These are phyloP conservation scores for Amphipyra tragopoginis DNA, from an alignment of 2,888 invertebrate species.

Conservation along the genomic window DNA sequence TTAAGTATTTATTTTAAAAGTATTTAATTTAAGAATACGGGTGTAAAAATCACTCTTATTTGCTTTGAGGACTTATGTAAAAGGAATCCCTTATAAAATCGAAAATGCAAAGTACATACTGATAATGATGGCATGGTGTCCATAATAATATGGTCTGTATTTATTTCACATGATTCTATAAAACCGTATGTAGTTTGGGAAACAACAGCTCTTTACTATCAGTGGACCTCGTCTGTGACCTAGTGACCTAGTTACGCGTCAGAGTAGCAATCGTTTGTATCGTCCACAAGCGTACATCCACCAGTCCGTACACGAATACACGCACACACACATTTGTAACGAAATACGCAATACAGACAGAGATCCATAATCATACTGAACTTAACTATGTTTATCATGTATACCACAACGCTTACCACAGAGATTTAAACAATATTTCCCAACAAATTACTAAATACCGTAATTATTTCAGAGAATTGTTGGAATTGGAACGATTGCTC, in stretches of 20 bases:
- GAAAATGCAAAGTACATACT: background rate
- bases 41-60: too few species aligned
- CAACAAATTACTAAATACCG: background rate
- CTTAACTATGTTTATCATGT: constrained; percentile 42
- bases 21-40: too few species aligned
- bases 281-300: constrained; percentile 66
- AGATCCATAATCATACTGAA: constrained; percentile 31
- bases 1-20: too few species aligned
- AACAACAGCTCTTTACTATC: constrained; percentile 78
- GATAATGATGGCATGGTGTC: background rate
- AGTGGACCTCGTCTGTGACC: constrained; percentile 91
- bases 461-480: background rate
- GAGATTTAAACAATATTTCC: background rate
- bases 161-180: constrained; percentile 55
- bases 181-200: constrained; percentile 76
- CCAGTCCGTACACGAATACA: constrained; percentile 60
- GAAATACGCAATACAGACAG: constrained; percentile 37
- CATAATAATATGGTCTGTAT: constrained; percentile 15
- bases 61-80: too few species aligned
- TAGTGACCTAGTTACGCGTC: constrained; percentile 91
- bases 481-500: background rate
- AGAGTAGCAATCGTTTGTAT: constrained; percentile 79
- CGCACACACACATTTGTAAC: constrained; percentile 31
- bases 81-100: too few species aligned
- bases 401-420: background rate